Base-by-base conservation (phyloP, 2,113 vertebrate genomes). In the Beaufortia kweichowensis region DNA sequence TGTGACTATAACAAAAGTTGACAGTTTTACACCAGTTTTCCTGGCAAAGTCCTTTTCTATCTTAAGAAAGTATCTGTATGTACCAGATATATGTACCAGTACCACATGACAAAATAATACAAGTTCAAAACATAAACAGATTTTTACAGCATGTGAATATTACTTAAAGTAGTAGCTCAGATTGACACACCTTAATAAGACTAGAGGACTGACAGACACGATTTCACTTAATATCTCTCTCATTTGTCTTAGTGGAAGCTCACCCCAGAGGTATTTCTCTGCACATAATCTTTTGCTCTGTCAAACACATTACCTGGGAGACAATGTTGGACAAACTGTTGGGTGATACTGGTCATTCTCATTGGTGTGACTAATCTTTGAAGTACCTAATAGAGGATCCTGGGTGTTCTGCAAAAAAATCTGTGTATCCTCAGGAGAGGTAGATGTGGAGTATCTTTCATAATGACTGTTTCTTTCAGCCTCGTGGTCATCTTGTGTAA, bases 261-360 rank as follows among this genome's bases (percentile, higher is more conserved):
- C 17, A 31, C 46, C 1, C 2, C 10, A 68, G 26, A 17, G 6
- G 14, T 41, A 35, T 35, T 14, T 59, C 12, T 24, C 65, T 6
- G 21, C 35, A 64, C 29, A 41, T 84, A 83, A 85, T 86, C 87
- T 87, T 86, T 88, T 85, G 79, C 82, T 87, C 79, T 23, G 79
- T 79, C 17, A 79, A 19, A 67, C 66, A 53, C 60, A 48, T 43
- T 41, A 33, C 46, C 39, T 33, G 26, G 70, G 48, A n/a, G 59
- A 35, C 56, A 66, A 76, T 26, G 81, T 76, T 46, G 77, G 81
- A 35, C 78, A 72, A 14, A 21, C 28, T 26, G 73, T 62, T 35
- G 77, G 56, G n/a, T 73, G 59, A 12, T 56, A 8, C 7, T 46
- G n/a, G 28, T 76, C 65, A 35, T 59, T 41, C 19, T 50, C 35